Evolutionary conservation across 2,888 invertebrate genomes (phyloP), one percentile per base, ranked within the genome.

Genomic region (Morpho helenor): DNA sequence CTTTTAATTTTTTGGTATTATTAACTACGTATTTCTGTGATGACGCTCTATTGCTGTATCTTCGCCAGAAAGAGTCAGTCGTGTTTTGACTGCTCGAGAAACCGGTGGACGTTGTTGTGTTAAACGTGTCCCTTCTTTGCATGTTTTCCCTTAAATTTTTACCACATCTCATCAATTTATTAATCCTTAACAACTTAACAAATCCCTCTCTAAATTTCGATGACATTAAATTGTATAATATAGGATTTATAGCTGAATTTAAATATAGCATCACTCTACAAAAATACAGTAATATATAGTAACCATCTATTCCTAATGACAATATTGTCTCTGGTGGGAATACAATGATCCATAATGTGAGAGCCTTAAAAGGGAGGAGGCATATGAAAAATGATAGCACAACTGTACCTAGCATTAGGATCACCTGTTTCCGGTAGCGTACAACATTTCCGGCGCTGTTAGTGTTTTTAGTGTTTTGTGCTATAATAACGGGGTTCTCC

Each of bases 311-410:
- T 61, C 97, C 96, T 72, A 97, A 91, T 51, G 93, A 83, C 77
- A 90, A 85, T 78, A 93, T 89, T 76, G 93, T 92, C 73, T 95
- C 94, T 0, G 93, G 91, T 41, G 96, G 94, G 49, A 94, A 94
- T 60, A 95, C 92, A 57, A 98, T 95, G 60, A 97, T 94, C 96
- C 96, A 97, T 49, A 98, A 85, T 0, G 95, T 97, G 49, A 98
- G 92, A 2, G 97, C 96, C 64, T 97, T 94, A 80, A 98, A 97
- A 0, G 98, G 98, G 61, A 98, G 84, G 48, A 98, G 91, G 75
- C 97, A 98, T 55, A 97, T 85, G 82, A 98, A 98, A 85, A 98
- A 98, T 52, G 96, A 96, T 40, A 97, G 79, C 0, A 98, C 97
- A 0, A 98, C 97, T 0, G 97, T 96, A 7, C 96, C 96, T 42